Evolutionary conservation across 2,888 invertebrate species (phyloP).

Genomic region (Glyphotaelius pellucidus): DNA sequence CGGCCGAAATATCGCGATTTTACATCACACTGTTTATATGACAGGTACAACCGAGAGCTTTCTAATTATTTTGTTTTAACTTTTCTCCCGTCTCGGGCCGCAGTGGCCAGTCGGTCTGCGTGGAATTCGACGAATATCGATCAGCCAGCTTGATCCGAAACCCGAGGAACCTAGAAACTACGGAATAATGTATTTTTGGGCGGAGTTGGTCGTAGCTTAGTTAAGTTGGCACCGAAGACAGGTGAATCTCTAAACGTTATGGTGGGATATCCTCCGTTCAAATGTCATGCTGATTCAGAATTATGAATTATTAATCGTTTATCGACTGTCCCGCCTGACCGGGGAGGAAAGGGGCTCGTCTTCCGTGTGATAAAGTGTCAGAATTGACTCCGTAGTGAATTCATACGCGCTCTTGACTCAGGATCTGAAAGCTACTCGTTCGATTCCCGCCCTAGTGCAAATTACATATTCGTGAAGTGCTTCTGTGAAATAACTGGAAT

Average conservation of each 20-base stretch:
- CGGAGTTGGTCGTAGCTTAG: conserved; percentile 50
- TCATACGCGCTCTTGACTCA: not conserved
- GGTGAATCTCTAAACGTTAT: conserved; percentile 55
- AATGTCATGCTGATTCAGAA: conserved; percentile 52
- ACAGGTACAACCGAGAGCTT: conserved; percentile 76
- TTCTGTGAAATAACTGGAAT: conserved; percentile 13
- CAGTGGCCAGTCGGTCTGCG: conserved; percentile 48
- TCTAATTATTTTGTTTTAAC: conserved; percentile 69
- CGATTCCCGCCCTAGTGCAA: not conserved
- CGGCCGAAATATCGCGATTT: conserved; percentile 71
- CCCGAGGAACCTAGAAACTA: conserved; percentile 19
- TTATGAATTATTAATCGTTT: conserved; percentile 56
- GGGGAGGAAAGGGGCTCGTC: not conserved
- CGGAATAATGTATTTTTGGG: conserved; percentile 59
- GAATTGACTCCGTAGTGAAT: not conserved
- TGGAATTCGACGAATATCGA: conserved; percentile 32
- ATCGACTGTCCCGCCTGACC: conserved; percentile 27
- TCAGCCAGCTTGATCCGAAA: conserved; percentile 16
- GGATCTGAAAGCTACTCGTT: not conserved
- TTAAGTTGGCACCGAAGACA: conserved; percentile 58
- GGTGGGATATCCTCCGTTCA: conserved; percentile 43
- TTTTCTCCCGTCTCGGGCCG: conserved; percentile 44
- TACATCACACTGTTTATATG: conserved; percentile 78
- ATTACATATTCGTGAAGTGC: not conserved
- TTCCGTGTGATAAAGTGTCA: conserved; percentile 16